Base-by-base conservation (phyloP, 23 tunicate species). In the Botrylloides violaceus region DNA sequence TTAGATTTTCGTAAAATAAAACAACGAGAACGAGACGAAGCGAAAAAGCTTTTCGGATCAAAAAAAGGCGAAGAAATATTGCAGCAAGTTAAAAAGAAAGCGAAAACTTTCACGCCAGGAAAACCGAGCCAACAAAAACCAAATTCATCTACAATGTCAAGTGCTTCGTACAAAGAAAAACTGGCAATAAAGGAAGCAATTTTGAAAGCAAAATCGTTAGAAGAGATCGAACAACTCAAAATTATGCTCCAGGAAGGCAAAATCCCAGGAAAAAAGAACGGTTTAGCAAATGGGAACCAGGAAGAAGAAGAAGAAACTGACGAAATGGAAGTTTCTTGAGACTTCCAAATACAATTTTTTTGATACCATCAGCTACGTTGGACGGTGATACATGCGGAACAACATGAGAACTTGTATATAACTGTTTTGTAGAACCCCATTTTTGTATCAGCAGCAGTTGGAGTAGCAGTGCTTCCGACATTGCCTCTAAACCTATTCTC, bases 151-250 rank as follows among this genome's bases (percentile, higher is more conserved):
- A 30, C 32, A 3, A 33, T 43, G 3, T 4, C 38, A 34, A 82
- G 79, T 1, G 68, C 58, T 12, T 76, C 96, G 37, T 61, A 71
- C 32, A 75, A 66, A 43, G 87, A 87, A 29, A 87, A 79, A 64
- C 84, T 80, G 59, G 96, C 96, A n/a, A 87, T 87, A 6, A 87
- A 92, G 83, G 87, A 84, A 29, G 98, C 98, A 32, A 92, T 92
- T 43, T 34, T 92, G 62, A 80, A 84, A 36, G 98, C 98, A 19
- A 80, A 61, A 36, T 65, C 92, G 1, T 70, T 92, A 23, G 98
- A 92, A 27, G 98, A 92, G 63, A 88, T 92, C 0, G 98, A 92
- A 34, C 85, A 66, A 32, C 48, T 92, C 20, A 80, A 82, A 59
- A 48, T 35, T 59, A 71, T 84, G 87, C 53, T 92, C 55, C 93